Percentiles rank a stretch among this genome's conserved stretches.
These are phyloP conservation scores for Drosophila pectinifera DNA, from an alignment of 1,140 invertebrate genomes.

Conservation along the genomic window DNA sequence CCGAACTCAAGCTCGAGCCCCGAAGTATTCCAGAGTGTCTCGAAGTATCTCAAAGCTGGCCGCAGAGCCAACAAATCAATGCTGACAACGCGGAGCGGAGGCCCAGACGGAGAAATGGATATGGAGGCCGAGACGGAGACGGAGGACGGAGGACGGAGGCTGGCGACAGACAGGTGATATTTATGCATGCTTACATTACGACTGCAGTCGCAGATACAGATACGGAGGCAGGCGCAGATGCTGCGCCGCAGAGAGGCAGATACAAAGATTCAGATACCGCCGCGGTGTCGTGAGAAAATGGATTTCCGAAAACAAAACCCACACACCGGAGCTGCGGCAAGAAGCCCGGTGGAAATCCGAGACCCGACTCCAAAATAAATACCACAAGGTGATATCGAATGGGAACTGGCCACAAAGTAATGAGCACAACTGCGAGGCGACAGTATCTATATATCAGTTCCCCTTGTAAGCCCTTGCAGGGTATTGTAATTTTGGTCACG, in stretches of 20 bases:
- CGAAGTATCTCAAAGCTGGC: constrained; percentile 52
- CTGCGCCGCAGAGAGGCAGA: constrained; percentile 37
- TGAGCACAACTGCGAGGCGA: constrained; percentile 4
- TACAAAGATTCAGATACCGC: constrained; percentile 37
- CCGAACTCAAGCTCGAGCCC: constrained; percentile 20
- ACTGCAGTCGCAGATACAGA: constrained; percentile 40
- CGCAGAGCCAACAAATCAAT: constrained; percentile 77
- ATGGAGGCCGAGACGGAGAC: constrained; percentile 17
- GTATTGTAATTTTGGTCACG: no score
- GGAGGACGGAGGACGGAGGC: no score
- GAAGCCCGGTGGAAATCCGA: constrained; percentile 21
- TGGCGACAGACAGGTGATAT: constrained; percentile 68
- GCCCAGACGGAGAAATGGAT: constrained; percentile 38
- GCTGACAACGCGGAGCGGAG: constrained; percentile 65
- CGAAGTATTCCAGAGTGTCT: constrained; percentile 45
- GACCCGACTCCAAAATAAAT: constrained; percentile 51
- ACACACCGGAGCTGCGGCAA: constrained; percentile 26
- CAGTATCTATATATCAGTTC: background rate
- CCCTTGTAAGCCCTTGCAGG: no score
- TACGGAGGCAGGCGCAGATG: constrained; percentile 46
- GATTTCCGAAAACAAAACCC: constrained; percentile 57
- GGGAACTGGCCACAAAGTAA: constrained; percentile 11
- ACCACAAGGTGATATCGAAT: constrained; percentile 16
- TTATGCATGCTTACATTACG: constrained; percentile 73
- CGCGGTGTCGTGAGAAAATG: constrained; percentile 73